Percentiles rank a stretch among this genome's conserved stretches.
These are phyloP conservation scores for Cheirogaleus medius DNA, from an alignment of 2,113 vertebrate species.

Conservation along the genomic window DNA sequence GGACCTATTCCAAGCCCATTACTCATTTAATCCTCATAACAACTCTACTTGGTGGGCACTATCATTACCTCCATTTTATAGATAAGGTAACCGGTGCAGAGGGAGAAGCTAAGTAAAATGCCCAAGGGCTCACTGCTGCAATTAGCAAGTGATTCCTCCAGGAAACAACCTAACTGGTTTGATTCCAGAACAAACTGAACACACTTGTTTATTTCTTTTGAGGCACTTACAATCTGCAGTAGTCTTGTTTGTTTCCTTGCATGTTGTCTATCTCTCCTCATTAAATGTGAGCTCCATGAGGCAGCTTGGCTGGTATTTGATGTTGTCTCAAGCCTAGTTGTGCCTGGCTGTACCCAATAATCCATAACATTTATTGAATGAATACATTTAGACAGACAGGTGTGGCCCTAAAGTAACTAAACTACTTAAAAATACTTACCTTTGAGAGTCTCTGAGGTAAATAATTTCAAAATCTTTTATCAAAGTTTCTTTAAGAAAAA, in stretches of 20 bases:
- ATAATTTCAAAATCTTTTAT: slow-evolving; percentile 23
- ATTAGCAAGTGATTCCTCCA: background rate
- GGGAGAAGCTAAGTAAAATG: background rate
- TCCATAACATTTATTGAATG: background rate
- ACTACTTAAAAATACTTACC: background rate
- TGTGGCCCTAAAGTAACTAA: background rate
- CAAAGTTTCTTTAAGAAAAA: background rate
- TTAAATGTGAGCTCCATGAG: background rate
- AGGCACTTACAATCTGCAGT: background rate
- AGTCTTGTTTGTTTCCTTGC: background rate
- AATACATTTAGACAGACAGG: background rate
- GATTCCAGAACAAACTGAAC: background rate
- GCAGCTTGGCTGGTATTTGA: slow-evolving; percentile 6
- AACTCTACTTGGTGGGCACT: background rate
- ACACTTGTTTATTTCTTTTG: background rate
- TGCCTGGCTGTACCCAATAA: background rate
- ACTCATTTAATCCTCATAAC: background rate
- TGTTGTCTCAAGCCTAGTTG: background rate
- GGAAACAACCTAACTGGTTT: background rate
- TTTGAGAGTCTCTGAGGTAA: background rate
- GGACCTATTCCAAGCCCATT: background rate
- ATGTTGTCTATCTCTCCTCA: background rate
- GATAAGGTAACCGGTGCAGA: background rate
- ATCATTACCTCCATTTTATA: background rate
- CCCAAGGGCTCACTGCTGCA: background rate